Evolutionary conservation across 2,797 vertebrate genomes (phyloP).

Genomic region (Balearica regulorum): DNA sequence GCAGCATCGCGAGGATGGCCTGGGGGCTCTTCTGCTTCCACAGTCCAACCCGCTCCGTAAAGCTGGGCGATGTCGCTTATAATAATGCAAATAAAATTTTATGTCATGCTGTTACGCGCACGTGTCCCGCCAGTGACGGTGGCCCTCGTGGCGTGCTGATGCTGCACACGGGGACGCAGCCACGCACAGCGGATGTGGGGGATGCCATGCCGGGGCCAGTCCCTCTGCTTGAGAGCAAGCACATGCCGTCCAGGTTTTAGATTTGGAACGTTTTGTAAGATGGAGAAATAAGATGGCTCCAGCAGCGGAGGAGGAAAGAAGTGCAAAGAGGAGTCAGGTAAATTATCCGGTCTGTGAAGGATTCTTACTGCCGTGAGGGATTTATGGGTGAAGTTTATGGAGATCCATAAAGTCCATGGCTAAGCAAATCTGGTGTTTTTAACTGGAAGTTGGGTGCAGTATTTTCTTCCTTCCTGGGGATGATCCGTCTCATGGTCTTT

Average conservation of each 20-base stretch:
- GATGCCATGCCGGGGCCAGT: accelerated
- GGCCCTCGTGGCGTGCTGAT: neutral
- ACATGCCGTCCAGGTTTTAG: accelerated
- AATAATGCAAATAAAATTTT: conserved; percentile 28
- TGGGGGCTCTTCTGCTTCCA: neutral
- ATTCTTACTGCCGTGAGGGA: neutral
- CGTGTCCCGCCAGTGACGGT: neutral
- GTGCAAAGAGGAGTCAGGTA: neutral
- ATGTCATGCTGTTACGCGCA: neutral
- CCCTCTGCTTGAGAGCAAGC: neutral
- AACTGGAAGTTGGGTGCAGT: neutral
- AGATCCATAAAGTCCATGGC: neutral
- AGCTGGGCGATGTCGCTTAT: neutral
- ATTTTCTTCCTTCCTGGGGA: neutral
- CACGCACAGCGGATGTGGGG: accelerated
- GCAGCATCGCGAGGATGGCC: neutral
- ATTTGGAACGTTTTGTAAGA: neutral
- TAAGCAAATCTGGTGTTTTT: conserved; percentile 8
- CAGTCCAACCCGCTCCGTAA: neutral
- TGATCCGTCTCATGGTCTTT: neutral
- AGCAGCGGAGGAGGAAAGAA: neutral
- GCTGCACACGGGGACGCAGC: neutral
- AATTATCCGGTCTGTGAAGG: neutral
- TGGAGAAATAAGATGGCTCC: neutral
- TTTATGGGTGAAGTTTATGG: neutral